Percentiles rank a stretch among this genome's conserved stretches.
phyloP scores from a whole-genome alignment of 1,140 invertebrate genomes.

The Phocides pigmalion region DNA sequence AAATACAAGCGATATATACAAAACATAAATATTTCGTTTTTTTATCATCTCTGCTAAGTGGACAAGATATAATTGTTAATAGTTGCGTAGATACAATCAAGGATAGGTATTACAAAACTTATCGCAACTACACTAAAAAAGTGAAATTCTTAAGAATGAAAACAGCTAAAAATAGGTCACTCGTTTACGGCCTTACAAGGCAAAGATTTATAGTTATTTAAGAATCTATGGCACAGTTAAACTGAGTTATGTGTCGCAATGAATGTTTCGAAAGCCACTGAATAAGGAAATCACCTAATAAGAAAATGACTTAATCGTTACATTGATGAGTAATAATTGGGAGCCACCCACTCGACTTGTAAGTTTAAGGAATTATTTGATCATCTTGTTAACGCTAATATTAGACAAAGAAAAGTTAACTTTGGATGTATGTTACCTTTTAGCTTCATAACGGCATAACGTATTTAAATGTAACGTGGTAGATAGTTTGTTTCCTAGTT shows the following conservation, averaged over 20 bases:
- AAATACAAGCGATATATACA: no score
- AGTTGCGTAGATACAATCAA: no score
- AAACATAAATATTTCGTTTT: no score
- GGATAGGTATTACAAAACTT: no score
- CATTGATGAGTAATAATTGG: conserved; percentile 4
- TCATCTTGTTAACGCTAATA: background rate
- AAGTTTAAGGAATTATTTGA: background rate
- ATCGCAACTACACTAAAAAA: no score
- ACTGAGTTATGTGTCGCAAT: background rate
- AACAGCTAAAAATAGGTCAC: background rate
- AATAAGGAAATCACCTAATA: conserved; percentile 10
- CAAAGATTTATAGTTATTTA: background rate
- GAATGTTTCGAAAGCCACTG: background rate
- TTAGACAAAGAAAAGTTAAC: background rate
- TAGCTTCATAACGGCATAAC: no score
- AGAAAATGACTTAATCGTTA: background rate
- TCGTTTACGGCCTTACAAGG: background rate
- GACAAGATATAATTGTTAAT: no score
- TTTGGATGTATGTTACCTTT: no score
- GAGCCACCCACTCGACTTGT: background rate
- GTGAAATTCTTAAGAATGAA: background rate
- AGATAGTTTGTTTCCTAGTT: no score
- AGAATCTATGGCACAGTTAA: background rate
- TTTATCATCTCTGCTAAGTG: no score
- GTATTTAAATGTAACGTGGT: no score